A percentile compares a stretch with the other conserved stretches of the same genome.
phyloP scores from a whole-genome alignment of 2,113 vertebrate species.

The Hassar affinis region DNA sequence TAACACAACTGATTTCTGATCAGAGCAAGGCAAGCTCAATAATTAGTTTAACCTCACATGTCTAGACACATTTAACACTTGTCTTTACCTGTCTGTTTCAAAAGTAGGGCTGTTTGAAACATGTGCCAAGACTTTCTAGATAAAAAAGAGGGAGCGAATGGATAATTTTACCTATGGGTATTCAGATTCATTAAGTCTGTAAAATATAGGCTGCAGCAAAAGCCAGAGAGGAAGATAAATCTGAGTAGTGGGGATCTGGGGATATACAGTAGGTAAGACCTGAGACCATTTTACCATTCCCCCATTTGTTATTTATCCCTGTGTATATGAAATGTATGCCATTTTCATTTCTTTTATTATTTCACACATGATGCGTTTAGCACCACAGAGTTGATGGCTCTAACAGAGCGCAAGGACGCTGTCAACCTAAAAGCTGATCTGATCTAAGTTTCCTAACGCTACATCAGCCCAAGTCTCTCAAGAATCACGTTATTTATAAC shows the following conservation, averaged over 20 bases:
- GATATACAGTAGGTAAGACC: conserved; percentile 16
- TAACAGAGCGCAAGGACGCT: conserved; percentile 20
- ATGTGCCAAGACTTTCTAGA: conserved; percentile 47
- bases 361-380: conserved; percentile 35
- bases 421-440: background rate
- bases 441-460: background rate
- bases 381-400: conserved; percentile 28
- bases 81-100: conserved; percentile 51
- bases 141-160: conserved; percentile 29
- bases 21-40: conserved; percentile 24
- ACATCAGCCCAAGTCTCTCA: background rate
- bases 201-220: conserved; percentile 45
- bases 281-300: conserved; percentile 39
- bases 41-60: conserved; percentile 38
- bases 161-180: conserved; percentile 42
- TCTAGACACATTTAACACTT: conserved; percentile 52
- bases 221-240: conserved; percentile 49
- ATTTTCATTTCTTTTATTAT: conserved; percentile 34
- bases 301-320: conserved; percentile 44
- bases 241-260: conserved; percentile 44
- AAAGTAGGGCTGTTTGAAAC: conserved; percentile 44
- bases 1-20: conserved; percentile 26
- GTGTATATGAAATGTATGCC: conserved; percentile 34
- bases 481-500: conserved; percentile 8
- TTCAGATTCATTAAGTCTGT: conserved; percentile 49